phyloP scores from a whole-genome alignment of 2,113 vertebrate genomes.

The Nibea coibor region DNA sequence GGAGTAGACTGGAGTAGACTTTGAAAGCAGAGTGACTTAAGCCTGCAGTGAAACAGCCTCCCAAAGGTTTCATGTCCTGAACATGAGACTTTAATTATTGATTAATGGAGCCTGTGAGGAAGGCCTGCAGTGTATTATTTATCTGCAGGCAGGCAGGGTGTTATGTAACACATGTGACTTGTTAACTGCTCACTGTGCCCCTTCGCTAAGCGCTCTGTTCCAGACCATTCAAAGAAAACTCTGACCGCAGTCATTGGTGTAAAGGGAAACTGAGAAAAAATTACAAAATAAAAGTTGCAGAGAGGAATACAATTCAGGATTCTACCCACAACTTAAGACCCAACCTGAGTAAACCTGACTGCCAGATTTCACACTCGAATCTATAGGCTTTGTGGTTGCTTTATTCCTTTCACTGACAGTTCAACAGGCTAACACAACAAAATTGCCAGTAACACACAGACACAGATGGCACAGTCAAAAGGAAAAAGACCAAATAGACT shows the following conservation, averaged over 20 bases:
- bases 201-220: not conserved
- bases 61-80: constrained; percentile 35
- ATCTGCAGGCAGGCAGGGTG: constrained; percentile 10
- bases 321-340: not conserved
- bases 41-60: not conserved
- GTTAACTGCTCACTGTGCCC: constrained; percentile 2
- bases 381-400: not conserved
- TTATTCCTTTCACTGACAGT: not conserved
- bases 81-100: constrained; percentile 59
- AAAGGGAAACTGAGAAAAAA: not conserved
- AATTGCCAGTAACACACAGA: not conserved
- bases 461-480: not conserved
- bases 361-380: not conserved
- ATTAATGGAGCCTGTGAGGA: constrained; percentile 27
- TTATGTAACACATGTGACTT: constrained; percentile 36
- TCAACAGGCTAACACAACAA: not conserved
- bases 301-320: not conserved
- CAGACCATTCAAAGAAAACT: not conserved
- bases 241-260: not conserved
- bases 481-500: not conserved
- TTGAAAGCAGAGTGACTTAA: not conserved
- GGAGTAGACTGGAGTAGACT: not conserved
- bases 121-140: constrained; percentile 39
- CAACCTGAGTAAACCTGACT: not conserved
- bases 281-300: not conserved